Evolutionary conservation across 2,888 invertebrate genomes (phyloP).

Genomic region (Apantesis nais): DNA sequence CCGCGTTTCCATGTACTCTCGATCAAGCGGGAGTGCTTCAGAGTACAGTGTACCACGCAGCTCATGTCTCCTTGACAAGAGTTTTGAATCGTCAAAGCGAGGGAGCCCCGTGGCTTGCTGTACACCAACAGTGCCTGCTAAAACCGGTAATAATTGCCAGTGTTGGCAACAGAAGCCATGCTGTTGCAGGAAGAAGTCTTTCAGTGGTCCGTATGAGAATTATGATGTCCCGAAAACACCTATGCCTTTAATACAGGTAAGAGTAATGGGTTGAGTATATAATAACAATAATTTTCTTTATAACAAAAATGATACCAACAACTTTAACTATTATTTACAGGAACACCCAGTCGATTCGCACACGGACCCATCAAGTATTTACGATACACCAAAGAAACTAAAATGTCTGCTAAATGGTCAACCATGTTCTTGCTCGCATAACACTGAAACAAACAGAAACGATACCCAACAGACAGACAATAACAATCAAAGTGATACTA

Average conservation of each 20-base stretch:
- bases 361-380: slow-evolving; percentile 82
- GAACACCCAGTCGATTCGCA: slow-evolving; percentile 75
- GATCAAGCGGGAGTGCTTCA: slow-evolving; percentile 87
- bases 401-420: slow-evolving; percentile 88
- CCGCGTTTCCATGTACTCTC: slow-evolving; percentile 88
- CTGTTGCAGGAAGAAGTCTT: slow-evolving; percentile 74
- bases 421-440: slow-evolving; percentile 81
- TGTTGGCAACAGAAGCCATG: slow-evolving; percentile 78
- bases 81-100: slow-evolving; percentile 78
- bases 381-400: slow-evolving; percentile 91
- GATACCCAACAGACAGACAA: slow-evolving; percentile 83
- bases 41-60: slow-evolving; percentile 87
- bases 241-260: slow-evolving; percentile 82
- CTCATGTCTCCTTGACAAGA: slow-evolving; percentile 76
- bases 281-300: no score
- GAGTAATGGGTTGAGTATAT: no score
- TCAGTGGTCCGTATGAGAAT: slow-evolving; percentile 89
- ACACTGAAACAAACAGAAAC: slow-evolving; percentile 72
- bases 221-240: slow-evolving; percentile 92
- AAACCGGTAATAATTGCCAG: slow-evolving; percentile 71
- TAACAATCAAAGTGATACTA: slow-evolving; percentile 64
- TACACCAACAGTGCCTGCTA: slow-evolving; percentile 87
- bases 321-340: slow-evolving; percentile 56
- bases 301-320: not conserved
- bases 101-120: slow-evolving; percentile 75